Percentiles rank a stretch among this genome's conserved stretches.
Evolutionary conservation across 2,888 invertebrate genomes (phyloP).

Genomic region (Aphodius granarius): DNA sequence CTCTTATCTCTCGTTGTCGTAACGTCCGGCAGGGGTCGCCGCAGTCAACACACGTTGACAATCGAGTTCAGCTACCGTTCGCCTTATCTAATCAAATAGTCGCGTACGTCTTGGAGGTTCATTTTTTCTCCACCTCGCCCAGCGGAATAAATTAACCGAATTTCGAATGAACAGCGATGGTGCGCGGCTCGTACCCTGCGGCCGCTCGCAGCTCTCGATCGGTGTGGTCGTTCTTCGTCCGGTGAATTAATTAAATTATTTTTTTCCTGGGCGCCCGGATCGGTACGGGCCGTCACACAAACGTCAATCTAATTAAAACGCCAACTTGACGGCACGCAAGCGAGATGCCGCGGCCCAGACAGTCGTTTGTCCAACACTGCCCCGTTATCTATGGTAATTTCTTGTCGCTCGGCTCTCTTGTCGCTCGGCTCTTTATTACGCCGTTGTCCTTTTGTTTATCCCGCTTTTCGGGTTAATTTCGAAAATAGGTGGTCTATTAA

Average conservation of each 20-base stretch:
- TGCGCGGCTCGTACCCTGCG: neutral
- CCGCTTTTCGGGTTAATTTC: neutral
- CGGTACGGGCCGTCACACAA: neutral
- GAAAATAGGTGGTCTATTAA: neutral
- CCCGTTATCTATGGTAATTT: neutral
- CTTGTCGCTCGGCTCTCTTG: neutral
- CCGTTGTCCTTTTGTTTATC: neutral
- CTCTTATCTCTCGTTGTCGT: neutral
- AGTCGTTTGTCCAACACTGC: neutral
- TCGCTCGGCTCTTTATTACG: neutral
- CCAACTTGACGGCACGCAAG: neutral
- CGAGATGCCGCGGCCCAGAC: neutral
- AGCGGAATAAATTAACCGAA: neutral
- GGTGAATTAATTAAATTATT: neutral
- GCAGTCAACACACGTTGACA: neutral
- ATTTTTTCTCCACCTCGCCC: neutral
- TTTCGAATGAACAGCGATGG: neutral
- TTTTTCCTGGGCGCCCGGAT: neutral
- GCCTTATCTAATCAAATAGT: slow-evolving; percentile 12
- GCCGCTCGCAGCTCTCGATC: neutral
- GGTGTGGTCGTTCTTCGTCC: neutral
- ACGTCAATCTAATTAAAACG: neutral
- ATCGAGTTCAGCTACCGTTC: slow-evolving; percentile 5
- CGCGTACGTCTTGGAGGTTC: slow-evolving; percentile 7
- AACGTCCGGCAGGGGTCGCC: neutral